Conservation (phyloP, 64 coral and sea anemone species). For the Trachythela sp. region DNA sequence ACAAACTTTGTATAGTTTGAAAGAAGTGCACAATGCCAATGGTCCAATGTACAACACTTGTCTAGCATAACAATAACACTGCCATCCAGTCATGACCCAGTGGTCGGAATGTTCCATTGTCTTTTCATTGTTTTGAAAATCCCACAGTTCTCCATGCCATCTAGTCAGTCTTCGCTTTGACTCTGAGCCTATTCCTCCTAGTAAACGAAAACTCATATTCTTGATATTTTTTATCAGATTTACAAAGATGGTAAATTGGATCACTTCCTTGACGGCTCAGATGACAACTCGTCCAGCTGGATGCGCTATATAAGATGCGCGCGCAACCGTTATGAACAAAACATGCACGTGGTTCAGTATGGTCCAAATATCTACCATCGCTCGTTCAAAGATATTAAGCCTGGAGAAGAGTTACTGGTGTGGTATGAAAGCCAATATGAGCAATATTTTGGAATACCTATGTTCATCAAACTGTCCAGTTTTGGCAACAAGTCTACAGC, state of each 20-base stretch:
- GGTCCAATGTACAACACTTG: no score
- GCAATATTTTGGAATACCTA: slow-evolving; percentile 63
- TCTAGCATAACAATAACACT: no score
- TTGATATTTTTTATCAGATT: slow-evolving; percentile 31
- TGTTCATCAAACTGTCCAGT: slow-evolving; percentile 27
- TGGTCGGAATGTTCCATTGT: no score
- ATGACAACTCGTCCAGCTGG: slow-evolving; percentile 65
- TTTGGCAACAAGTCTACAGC: background rate
- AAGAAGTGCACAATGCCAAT: no score
- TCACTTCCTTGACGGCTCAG: slow-evolving; percentile 57
- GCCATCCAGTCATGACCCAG: no score
- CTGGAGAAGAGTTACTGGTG: slow-evolving; percentile 61
- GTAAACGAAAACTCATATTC: background rate
- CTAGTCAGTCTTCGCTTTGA: no score
- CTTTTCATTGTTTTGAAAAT: no score
- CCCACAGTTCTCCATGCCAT: no score
- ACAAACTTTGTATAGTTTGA: no score
- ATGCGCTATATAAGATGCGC: slow-evolving; percentile 76
- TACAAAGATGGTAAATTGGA: slow-evolving; percentile 52
- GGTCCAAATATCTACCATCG: slow-evolving; percentile 65
- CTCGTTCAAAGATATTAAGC: slow-evolving; percentile 65
- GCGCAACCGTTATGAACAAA: slow-evolving; percentile 63
- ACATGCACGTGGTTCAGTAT: slow-evolving; percentile 68
- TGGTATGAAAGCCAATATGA: slow-evolving; percentile 71
- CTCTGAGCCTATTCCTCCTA: no score